A percentile compares a stretch with the other conserved stretches of the same genome.
Conservation (phyloP, 2,113 vertebrate species). For the Ibidorhyncha struthersii region DNA sequence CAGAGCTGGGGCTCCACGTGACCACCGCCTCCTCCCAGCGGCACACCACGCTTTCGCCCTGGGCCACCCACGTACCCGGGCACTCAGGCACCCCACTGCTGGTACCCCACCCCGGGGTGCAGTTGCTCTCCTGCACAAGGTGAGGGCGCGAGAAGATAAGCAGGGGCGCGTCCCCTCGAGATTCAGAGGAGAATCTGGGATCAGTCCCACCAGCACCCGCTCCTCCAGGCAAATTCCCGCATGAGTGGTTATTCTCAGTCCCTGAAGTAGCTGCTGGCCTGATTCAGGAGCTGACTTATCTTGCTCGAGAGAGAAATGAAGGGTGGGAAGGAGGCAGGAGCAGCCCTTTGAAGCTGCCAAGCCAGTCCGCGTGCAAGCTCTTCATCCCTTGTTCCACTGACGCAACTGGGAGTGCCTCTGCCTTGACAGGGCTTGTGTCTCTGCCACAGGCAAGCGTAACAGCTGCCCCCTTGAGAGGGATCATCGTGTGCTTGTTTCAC, state of each 20-base stretch:
- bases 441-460: neutral
- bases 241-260: neutral
- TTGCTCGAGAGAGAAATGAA: neutral
- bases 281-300: neutral
- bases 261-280: neutral
- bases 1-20: neutral
- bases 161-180: accelerated
- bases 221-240: neutral
- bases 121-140: neutral
- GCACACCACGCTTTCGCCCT: neutral
- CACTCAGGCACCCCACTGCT: neutral
- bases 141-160: neutral
- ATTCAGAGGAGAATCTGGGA: neutral
- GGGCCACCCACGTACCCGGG: accelerated
- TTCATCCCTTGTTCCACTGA: neutral
- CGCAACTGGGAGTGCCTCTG: neutral
- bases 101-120: neutral
- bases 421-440: neutral
- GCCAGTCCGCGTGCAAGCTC: neutral
- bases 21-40: neutral
- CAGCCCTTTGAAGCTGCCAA: neutral
- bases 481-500: neutral
- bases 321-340: neutral
- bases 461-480: neutral
- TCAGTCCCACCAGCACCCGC: neutral